Evolutionary conservation across 2,888 invertebrate species (phyloP).

Genomic region (Hanleya hanleyi): DNA sequence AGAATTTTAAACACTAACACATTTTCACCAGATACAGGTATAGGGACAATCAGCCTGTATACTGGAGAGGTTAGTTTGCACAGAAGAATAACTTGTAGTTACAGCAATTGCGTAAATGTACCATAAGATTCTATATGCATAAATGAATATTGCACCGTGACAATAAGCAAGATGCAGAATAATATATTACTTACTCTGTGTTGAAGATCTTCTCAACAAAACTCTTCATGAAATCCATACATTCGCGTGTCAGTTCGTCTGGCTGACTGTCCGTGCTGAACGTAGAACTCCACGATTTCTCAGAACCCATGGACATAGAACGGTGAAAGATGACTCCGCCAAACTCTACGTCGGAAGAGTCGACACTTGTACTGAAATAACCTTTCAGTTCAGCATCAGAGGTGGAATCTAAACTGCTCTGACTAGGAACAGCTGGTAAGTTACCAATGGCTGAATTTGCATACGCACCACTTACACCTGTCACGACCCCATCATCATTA

Average conservation of each 20-base stretch:
- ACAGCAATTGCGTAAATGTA: too few relatives aligned
- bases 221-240: constrained; percentile 79
- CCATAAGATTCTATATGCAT: too few relatives aligned
- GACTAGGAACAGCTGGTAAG: constrained; percentile 40
- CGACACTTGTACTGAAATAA: constrained; percentile 49
- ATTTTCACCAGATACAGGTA: too few relatives aligned
- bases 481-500: constrained; percentile 18
- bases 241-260: constrained; percentile 77
- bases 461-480: constrained; percentile 5
- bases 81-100: too few relatives aligned
- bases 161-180: too few relatives aligned
- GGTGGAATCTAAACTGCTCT: constrained; percentile 50
- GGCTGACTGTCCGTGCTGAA: constrained; percentile 71
- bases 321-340: constrained; percentile 53
- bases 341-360: constrained; percentile 63
- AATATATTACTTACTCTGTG: constrained; percentile 67
- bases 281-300: constrained; percentile 63
- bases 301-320: constrained; percentile 59
- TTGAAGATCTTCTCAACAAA: constrained; percentile 81
- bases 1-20: too few relatives aligned
- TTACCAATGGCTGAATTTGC: constrained; percentile 27
- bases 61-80: too few relatives aligned
- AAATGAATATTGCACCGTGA: too few relatives aligned
- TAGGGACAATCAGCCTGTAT: too few relatives aligned
- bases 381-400: constrained; percentile 30